Evolutionary conservation across 2,797 vertebrate genomes (phyloP).

Genomic region (Pseudopleuronectes americanus): DNA sequence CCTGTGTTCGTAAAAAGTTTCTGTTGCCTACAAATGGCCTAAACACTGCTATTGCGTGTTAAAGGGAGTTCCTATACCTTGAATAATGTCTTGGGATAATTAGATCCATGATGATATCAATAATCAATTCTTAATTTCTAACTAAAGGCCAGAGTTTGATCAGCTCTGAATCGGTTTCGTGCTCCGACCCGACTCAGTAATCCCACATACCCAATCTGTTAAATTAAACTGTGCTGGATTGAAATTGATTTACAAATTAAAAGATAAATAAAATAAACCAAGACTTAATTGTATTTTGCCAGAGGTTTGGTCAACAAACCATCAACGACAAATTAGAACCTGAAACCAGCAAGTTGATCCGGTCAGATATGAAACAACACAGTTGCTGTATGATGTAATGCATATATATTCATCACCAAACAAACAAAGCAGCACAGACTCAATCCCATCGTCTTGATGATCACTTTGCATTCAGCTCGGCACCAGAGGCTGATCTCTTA

Average conservation of each 20-base stretch:
- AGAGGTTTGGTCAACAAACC: slow-evolving; percentile 15
- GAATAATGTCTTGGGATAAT: slow-evolving; percentile 30
- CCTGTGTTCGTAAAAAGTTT: neutral
- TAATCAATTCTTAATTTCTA: slow-evolving; percentile 27
- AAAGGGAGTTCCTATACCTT: neutral
- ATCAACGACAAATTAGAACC: slow-evolving; percentile 36
- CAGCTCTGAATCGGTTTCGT: slow-evolving; percentile 2
- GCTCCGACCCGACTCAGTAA: slow-evolving; percentile 1
- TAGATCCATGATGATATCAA: slow-evolving; percentile 20
- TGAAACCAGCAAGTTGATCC: slow-evolving; percentile 2
- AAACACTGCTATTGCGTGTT: neutral
- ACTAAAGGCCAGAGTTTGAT: slow-evolving; percentile 21
- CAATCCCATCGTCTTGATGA: slow-evolving; percentile 10
- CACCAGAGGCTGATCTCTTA: neutral
- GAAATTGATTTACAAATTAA: slow-evolving; percentile 9
- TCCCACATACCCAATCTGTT: neutral
- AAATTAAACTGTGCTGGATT: slow-evolving; percentile 31
- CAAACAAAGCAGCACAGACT: slow-evolving; percentile 32
- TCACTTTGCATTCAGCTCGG: slow-evolving; percentile 6
- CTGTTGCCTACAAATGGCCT: neutral
- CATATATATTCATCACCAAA: neutral
- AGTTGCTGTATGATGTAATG: slow-evolving; percentile 3
- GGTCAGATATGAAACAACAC: too few species aligned
- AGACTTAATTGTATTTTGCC: slow-evolving; percentile 33
- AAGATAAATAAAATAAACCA: neutral